phyloP scores from a whole-genome alignment of 2,113 vertebrate species.

The Camelus dromedarius region DNA sequence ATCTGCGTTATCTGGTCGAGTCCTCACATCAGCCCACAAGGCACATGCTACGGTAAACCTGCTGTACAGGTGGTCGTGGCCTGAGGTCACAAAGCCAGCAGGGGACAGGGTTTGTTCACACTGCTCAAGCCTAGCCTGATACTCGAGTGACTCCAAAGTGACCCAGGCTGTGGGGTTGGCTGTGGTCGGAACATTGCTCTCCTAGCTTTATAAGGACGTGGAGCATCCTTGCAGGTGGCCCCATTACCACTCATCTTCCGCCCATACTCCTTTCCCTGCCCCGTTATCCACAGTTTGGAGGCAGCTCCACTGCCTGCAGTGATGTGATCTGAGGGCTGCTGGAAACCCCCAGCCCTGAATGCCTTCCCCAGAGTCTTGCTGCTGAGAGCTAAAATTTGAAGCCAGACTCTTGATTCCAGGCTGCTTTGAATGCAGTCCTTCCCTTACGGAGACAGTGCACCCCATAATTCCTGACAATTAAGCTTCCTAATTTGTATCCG shows the following conservation, averaged over 20 bases:
- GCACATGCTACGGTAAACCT: not conserved
- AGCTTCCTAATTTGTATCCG: not conserved
- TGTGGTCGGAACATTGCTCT: accelerated
- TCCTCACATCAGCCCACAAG: not conserved
- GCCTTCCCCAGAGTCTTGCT: not conserved
- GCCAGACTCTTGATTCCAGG: not conserved
- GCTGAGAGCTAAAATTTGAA: not conserved
- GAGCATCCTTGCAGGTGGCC: not conserved
- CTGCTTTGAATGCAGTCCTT: not conserved
- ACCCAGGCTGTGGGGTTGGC: accelerated
- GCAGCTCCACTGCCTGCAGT: accelerated
- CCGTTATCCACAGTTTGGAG: not conserved
- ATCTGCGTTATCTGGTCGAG: not conserved
- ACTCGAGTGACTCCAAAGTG: not conserved
- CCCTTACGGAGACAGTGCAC: not conserved
- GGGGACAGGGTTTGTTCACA: not conserved
- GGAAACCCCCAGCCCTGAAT: not conserved
- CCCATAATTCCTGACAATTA: conserved; percentile 1
- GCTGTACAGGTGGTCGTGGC: not conserved
- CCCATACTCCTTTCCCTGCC: accelerated
- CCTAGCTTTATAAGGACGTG: not conserved
- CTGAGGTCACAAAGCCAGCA: not conserved
- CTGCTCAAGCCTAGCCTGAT: not conserved
- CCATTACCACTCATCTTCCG: not conserved
- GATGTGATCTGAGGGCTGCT: not conserved